Percentiles rank a stretch among this genome's conserved stretches.
These are phyloP conservation scores for Epistrophe eligans DNA, from an alignment of 2,888 invertebrate species.

Conservation along the genomic window DNA sequence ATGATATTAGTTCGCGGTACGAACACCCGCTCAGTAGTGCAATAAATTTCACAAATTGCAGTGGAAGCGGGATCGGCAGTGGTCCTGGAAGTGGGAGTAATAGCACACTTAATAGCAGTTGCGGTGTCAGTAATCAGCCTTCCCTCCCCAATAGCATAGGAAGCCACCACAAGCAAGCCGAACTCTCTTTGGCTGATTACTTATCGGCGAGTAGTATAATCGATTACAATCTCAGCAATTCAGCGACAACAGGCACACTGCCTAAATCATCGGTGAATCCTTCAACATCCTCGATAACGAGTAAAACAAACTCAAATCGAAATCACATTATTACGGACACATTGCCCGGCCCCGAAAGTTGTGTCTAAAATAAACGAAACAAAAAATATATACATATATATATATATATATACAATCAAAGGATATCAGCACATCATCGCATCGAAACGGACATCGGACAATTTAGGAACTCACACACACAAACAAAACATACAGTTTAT, in stretches of 20 bases:
- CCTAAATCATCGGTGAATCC: slow-evolving; percentile 70
- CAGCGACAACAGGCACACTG: slow-evolving; percentile 78
- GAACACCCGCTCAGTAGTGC: slow-evolving; percentile 79
- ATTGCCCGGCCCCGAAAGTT: slow-evolving; percentile 94
- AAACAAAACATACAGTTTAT: slow-evolving; percentile 25
- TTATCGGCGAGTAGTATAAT: slow-evolving; percentile 82
- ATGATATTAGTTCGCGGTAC: slow-evolving; percentile 79
- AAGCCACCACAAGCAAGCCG: slow-evolving; percentile 75
- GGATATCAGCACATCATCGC: slow-evolving; percentile 65
- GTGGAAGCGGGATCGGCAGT: slow-evolving; percentile 74
- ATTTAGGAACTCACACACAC: slow-evolving; percentile 27
- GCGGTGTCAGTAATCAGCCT: slow-evolving; percentile 66
- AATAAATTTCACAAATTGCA: slow-evolving; percentile 78
- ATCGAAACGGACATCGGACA: slow-evolving; percentile 74
- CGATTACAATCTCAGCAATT: slow-evolving; percentile 82
- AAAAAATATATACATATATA: background rate
- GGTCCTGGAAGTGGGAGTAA: slow-evolving; percentile 77
- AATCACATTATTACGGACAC: slow-evolving; percentile 93
- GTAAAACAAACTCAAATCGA: slow-evolving; percentile 85
- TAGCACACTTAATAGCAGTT: slow-evolving; percentile 78
- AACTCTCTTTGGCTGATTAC: slow-evolving; percentile 82
- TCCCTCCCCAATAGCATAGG: slow-evolving; percentile 72
- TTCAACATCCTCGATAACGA: slow-evolving; percentile 79
- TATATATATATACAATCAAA: slow-evolving; percentile 26
- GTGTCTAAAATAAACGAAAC: slow-evolving; percentile 86